These are phyloP conservation scores for Tromatobia lineatoria DNA, from an alignment of 2,888 invertebrate species.

Conservation along the genomic window DNA sequence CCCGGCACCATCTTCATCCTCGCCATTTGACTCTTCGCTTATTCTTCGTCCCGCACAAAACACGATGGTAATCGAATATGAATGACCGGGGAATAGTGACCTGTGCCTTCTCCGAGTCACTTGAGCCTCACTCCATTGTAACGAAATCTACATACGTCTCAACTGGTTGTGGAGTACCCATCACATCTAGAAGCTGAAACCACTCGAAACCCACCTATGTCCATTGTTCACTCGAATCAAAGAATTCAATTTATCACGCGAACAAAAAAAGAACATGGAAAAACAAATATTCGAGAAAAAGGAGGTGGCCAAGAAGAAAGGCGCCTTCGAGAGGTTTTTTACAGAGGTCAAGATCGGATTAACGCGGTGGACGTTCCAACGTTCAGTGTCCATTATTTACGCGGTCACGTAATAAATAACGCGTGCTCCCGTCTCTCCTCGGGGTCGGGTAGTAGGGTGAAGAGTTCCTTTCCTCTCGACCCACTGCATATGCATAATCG, in stretches of 20 bases:
- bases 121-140: constrained; percentile 53
- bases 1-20: constrained; percentile 32
- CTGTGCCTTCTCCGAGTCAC: constrained; percentile 52
- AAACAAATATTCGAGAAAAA: constrained; percentile 34
- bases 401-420: constrained; percentile 74
- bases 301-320: constrained; percentile 22
- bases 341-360: constrained; percentile 70
- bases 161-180: constrained; percentile 45
- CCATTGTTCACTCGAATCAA: constrained; percentile 33
- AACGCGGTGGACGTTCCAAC: constrained; percentile 59
- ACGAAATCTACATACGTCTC: constrained; percentile 53
- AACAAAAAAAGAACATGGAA: constrained; percentile 13
- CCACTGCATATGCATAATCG: constrained; percentile 46
- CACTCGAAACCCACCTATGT: constrained; percentile 20
- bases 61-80: constrained; percentile 66
- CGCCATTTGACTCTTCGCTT: constrained; percentile 38
- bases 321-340: constrained; percentile 32
- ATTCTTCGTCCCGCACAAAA: constrained; percentile 34
- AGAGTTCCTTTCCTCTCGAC: constrained; percentile 32
- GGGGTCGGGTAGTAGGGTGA: constrained; percentile 73
- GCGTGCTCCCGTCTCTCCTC: constrained; percentile 75
- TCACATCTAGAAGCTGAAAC: constrained; percentile 47
- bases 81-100: constrained; percentile 63
- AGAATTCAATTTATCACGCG: constrained; percentile 58
- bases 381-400: constrained; percentile 78